Percentiles rank a stretch among this genome's conserved stretches.
Evolutionary conservation across 1,140 invertebrate species (phyloP).

Genomic region (Drosophila eugracilis): DNA sequence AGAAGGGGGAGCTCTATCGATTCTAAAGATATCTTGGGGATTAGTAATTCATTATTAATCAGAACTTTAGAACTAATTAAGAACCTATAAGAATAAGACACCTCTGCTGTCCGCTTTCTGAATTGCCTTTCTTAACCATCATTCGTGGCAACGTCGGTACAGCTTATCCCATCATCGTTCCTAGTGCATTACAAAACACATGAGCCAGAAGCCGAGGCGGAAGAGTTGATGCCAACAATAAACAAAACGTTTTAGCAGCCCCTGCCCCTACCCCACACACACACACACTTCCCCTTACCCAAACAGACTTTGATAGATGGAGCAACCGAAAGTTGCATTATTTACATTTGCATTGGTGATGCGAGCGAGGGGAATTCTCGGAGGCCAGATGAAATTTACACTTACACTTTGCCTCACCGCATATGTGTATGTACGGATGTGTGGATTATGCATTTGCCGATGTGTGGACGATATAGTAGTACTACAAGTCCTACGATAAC

Average conservation of each 20-base stretch:
- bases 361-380: conserved; percentile 14
- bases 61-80: neutral
- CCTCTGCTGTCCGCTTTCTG: no score
- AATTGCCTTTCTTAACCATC: neutral
- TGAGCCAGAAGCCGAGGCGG: neutral
- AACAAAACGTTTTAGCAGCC: conserved; percentile 39
- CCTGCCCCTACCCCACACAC: no score
- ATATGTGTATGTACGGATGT: neutral
- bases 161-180: no score
- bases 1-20: neutral
- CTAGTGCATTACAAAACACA: no score
- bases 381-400: conserved; percentile 35
- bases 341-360: conserved; percentile 34
- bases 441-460: conserved; percentile 33
- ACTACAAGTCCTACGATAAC: conserved; percentile 44
- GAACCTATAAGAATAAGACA: no score
- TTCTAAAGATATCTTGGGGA: no score
- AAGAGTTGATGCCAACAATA: conserved; percentile 30
- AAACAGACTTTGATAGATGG: conserved; percentile 49
- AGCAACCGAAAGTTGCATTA: conserved; percentile 44
- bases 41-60: no score
- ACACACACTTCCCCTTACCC: neutral
- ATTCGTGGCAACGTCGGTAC: neutral
- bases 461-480: conserved; percentile 12
- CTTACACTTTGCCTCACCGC: neutral